phyloP scores from a whole-genome alignment of 2,888 invertebrate species.

The Sympetrum striolatum region DNA sequence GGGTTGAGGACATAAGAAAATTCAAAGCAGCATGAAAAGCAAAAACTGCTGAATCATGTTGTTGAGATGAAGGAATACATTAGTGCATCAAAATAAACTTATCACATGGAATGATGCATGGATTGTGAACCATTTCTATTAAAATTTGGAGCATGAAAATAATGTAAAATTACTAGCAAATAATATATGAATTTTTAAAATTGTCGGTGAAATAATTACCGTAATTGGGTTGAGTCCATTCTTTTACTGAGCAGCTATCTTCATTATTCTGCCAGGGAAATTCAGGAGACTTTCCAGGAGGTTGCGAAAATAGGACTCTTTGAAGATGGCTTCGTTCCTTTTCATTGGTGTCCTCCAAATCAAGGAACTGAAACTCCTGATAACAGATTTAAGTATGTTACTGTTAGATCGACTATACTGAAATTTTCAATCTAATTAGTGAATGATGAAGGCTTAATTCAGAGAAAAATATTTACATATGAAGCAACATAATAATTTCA shows the following conservation, averaged over 20 bases:
- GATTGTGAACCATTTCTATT: no score
- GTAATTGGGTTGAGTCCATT: slow-evolving; percentile 41
- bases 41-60: not conserved
- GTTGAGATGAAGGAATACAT: not conserved
- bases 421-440: not conserved
- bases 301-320: slow-evolving; percentile 65
- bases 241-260: slow-evolving; percentile 46
- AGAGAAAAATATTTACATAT: not conserved
- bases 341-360: slow-evolving; percentile 75
- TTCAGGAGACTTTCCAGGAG: slow-evolving; percentile 54
- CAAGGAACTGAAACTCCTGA: slow-evolving; percentile 75
- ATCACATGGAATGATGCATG: no score
- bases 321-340: slow-evolving; percentile 70
- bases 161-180: no score
- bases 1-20: no score
- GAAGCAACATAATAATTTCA: not conserved
- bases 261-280: slow-evolving; percentile 56
- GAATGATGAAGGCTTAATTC: not conserved
- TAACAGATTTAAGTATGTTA: slow-evolving; percentile 53
- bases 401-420: not conserved
- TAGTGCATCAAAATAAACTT: no score
- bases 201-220: slow-evolving; percentile 30
- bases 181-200: no score
- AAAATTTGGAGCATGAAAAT: no score
- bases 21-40: not conserved